Evolutionary conservation across 2,113 vertebrate species (phyloP).

Genomic region (Pandion haliaetus): DNA sequence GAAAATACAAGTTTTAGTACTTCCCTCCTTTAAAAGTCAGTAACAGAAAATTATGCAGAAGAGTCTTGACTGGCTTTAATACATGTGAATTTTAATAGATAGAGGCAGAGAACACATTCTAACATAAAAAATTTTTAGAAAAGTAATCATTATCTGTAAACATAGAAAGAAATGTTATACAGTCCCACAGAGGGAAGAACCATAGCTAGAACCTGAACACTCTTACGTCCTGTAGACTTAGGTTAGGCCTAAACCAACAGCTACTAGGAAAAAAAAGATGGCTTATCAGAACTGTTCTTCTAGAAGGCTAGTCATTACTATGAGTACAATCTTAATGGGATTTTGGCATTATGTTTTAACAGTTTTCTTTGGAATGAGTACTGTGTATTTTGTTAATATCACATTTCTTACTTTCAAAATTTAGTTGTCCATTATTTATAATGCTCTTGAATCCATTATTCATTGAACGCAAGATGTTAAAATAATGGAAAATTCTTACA

Average conservation of each 20-base stretch:
- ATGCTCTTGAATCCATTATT: not conserved
- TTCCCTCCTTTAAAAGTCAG: not conserved
- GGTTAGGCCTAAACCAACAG: not conserved
- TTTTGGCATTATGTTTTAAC: not conserved
- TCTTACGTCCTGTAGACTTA: not conserved
- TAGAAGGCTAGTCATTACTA: not conserved
- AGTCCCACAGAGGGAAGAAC: rapidly evolving
- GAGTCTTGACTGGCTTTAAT: not conserved
- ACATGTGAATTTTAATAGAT: not conserved
- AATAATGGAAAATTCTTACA: not conserved
- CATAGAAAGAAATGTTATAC: not conserved
- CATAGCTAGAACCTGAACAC: not conserved
- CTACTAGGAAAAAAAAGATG: not conserved
- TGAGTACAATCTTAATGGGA: not conserved
- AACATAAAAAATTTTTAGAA: not conserved
- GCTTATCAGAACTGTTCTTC: not conserved
- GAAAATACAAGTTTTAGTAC: not conserved
- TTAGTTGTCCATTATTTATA: not conserved
- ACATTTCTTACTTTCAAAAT: not conserved
- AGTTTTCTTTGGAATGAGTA: not conserved
- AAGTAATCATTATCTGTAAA: not conserved
- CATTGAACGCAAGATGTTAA: not conserved
- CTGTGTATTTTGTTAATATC: not conserved
- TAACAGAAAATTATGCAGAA: not conserved
- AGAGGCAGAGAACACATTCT: not conserved